These are phyloP conservation scores for Elephas maximus DNA, from an alignment of 2,113 vertebrate genomes.

Conservation along the genomic window DNA sequence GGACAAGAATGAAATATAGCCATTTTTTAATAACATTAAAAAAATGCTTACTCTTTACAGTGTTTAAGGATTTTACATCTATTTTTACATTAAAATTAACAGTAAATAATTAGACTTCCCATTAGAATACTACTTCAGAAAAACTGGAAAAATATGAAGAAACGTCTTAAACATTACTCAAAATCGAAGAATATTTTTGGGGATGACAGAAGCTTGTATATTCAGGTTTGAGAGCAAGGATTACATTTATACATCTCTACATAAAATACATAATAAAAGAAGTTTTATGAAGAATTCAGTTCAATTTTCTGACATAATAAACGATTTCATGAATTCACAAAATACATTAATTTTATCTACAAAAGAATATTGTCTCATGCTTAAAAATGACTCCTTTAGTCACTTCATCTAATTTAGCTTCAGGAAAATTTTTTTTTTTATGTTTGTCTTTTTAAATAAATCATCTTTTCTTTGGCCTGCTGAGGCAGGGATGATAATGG, in stretches of 20 bases:
- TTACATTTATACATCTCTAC: conserved; percentile 12
- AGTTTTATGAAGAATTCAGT: conserved; percentile 74
- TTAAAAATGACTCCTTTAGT: conserved; percentile 62
- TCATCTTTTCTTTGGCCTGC: not conserved
- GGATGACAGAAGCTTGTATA: not conserved
- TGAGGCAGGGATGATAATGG: conserved; percentile 60
- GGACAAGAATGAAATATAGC: not conserved
- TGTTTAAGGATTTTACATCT: not conserved
- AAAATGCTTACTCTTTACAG: not conserved
- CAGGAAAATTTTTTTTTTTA: conserved; percentile 34
- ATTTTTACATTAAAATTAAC: conserved; percentile 3
- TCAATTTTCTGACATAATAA: conserved; percentile 63
- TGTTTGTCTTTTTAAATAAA: conserved; percentile 67
- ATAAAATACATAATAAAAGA: conserved; percentile 51
- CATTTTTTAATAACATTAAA: not conserved
- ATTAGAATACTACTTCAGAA: not conserved
- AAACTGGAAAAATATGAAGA: not conserved
- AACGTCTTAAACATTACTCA: not conserved
- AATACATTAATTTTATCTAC: conserved; percentile 60
- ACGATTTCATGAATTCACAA: conserved; percentile 60
- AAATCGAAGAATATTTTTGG: not conserved
- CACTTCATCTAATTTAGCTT: conserved; percentile 75
- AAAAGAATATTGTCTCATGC: conserved; percentile 59
- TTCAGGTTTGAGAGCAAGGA: conserved; percentile 3
- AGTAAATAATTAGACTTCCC: not conserved